These are phyloP conservation scores for Ypsolopha sequella DNA, from an alignment of 2,888 invertebrate species.

Conservation along the genomic window DNA sequence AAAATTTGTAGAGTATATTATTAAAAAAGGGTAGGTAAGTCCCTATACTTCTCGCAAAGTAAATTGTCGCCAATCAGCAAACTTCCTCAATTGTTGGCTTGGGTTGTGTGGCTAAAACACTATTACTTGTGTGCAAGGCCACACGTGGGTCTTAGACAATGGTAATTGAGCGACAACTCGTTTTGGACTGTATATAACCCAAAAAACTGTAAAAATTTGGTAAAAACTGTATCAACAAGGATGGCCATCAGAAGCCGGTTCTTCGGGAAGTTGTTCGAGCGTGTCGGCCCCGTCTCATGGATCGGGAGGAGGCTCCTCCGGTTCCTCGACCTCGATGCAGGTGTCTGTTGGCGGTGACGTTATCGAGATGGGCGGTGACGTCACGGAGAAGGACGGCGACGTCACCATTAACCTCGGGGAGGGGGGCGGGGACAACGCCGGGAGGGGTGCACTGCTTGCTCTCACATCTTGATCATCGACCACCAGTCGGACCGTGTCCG, in stretches of 20 bases:
- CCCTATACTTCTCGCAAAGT: not conserved
- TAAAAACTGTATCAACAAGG: conserved; percentile 38
- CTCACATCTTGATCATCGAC: conserved; percentile 31
- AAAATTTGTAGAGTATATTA: conserved; percentile 27
- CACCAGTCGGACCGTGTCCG: conserved; percentile 34
- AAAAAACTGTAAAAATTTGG: conserved; percentile 23
- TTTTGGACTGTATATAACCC: no score
- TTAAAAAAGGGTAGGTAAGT: conserved; percentile 15
- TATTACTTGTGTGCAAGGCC: no score
- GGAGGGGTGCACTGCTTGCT: conserved; percentile 41
- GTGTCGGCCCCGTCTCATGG: not conserved
- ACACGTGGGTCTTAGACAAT: no score
- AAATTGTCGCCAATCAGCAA: no score
- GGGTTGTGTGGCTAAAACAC: no score
- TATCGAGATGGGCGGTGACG: conserved; percentile 9
- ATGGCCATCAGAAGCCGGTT: conserved; percentile 12
- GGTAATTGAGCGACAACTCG: no score
- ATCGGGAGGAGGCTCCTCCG: not conserved
- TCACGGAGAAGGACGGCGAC: conserved; percentile 3
- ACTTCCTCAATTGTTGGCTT: no score
- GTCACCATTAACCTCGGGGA: conserved; percentile 23
- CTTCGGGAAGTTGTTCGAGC: not conserved
- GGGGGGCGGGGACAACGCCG: conserved; percentile 19
- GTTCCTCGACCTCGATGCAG: not conserved
- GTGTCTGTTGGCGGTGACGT: conserved; percentile 13